These are phyloP conservation scores for Erpobdella octoculata DNA, from an alignment of 2,888 invertebrate species.

Conservation along the genomic window DNA sequence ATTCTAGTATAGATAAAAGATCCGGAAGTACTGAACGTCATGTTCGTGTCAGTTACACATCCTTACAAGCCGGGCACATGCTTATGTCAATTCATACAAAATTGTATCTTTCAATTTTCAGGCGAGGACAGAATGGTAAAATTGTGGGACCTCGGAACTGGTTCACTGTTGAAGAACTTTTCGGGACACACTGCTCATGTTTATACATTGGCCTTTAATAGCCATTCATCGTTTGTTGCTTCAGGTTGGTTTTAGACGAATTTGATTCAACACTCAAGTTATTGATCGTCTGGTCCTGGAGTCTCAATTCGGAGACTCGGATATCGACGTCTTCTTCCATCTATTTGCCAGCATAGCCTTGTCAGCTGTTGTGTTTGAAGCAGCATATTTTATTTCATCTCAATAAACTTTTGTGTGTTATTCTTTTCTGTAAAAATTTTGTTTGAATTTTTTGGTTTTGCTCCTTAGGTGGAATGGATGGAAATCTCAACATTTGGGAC, in stretches of 20 bases:
- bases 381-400: neutral
- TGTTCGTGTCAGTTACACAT: too few relatives aligned
- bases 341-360: too few relatives aligned
- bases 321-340: too few relatives aligned
- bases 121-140: constrained; percentile 53
- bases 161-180: constrained; percentile 61
- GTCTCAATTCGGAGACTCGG: too few relatives aligned
- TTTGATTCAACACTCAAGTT: neutral
- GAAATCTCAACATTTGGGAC: neutral
- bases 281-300: constrained; percentile 54
- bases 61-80: too few relatives aligned
- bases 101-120: constrained; percentile 6
- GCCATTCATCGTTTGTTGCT: constrained; percentile 59
- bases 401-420: neutral
- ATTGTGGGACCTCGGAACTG: constrained; percentile 67
- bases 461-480: neutral
- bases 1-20: too few relatives aligned
- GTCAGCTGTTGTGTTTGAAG: too few relatives aligned
- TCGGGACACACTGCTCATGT: constrained; percentile 62
- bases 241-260: constrained; percentile 55
- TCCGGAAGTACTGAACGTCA: too few relatives aligned
- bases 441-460: neutral
- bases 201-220: constrained; percentile 61
- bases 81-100: neutral
- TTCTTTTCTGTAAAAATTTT: neutral